Evolutionary conservation across 2,113 vertebrate genomes (phyloP), one percentile per base, ranked within the genome.

Genomic region (Leptodactylus fuscus): DNA sequence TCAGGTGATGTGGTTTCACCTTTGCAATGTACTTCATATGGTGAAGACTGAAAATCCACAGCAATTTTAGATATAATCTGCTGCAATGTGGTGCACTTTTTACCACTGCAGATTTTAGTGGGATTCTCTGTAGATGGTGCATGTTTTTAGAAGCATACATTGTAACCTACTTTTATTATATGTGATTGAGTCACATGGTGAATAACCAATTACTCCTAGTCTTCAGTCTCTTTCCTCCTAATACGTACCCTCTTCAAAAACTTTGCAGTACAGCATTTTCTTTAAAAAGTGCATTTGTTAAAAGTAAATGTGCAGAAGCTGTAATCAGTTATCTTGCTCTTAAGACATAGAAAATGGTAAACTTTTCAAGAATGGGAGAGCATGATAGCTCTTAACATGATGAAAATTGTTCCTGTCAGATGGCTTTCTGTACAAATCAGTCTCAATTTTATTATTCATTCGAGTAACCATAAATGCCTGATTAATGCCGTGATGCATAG

Each of bases 401-500:
- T 85, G 76, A 80, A 80, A 85, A 85, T 85, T 80, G 83, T 80
- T 79, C 65, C 65, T 80, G 83, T 80, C 83, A 79, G 60, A 55
- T 85, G 75, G 75, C 34, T 70, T 70, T 85, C 83, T 70, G 75
- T 70, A 70, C 75, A 71, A 80, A 85, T 85, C 83, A 85, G 76
- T 80, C 76, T 85, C 83, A 85, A 71, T 85, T 85, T 85, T 85
- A 85, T 71, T 85, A 85, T 85, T 80, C 83, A 80, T 51, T 71
- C 65, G 70, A 48, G 65, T 69, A 78, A 85, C 83, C 74, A 85
- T 85, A 62, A 79, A 85, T 85, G 83, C 53, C 83, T 85, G 83
- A 85, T 85, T 85, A 85, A 85, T 85, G 83, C 75, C 34, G 41
- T 85, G 83, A 85, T 85, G 83, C 60, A 85, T 70, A 85, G 73